Base-by-base conservation (phyloP, 2,113 vertebrate species). In the Pyrgilauda ruficollis region DNA sequence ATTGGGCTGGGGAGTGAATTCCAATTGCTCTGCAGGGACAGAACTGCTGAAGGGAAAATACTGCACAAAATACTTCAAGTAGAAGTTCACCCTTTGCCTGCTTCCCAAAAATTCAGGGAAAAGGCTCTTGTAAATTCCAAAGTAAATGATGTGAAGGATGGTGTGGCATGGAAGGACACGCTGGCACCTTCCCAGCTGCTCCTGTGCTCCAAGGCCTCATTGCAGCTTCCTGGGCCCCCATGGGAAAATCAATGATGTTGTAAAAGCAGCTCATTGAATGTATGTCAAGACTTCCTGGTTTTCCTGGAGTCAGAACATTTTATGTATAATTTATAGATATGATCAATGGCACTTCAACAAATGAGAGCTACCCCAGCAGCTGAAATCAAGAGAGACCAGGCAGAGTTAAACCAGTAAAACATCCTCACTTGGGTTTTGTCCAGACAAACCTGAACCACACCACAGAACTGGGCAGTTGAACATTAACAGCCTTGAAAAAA, bases 191-290 rank as follows among this genome's bases (percentile, higher is more conserved):
- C 59, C 89, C 76, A 89, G 24, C 43, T 35, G 26, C 8, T 46
- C 15, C 19, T 63, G n/a, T 77, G 46, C 69, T 59, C 1, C 1
- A 35, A 58, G 37, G 67, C 85, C 70, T 26, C 78, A 47, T 5
- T 74, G 74, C 26, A 24, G 47, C 23, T 39, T 56, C 6, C 3
- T 37, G 58, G 72, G 35, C 43, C 68, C 92, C 68, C 73, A 31
- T 7, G 81, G 83, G 43, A 89, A 95, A 94, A 96, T 92, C 76
- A 78, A 84, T 90, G 77, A 74, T 88, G 52, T 28, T 90, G 41
- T 76, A 90, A 92, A 37, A 89, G 77, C 73, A 37, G 46, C 49
- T 84, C 79, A 84, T 41, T 3, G 10, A 89, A 49, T 0, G 2
- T 37, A 26, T 80, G 61, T 87, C 89, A 68, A 88, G 73, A 28